These are phyloP conservation scores for Dasypogon diadema DNA, from an alignment of 2,888 invertebrate genomes.

Conservation along the genomic window DNA sequence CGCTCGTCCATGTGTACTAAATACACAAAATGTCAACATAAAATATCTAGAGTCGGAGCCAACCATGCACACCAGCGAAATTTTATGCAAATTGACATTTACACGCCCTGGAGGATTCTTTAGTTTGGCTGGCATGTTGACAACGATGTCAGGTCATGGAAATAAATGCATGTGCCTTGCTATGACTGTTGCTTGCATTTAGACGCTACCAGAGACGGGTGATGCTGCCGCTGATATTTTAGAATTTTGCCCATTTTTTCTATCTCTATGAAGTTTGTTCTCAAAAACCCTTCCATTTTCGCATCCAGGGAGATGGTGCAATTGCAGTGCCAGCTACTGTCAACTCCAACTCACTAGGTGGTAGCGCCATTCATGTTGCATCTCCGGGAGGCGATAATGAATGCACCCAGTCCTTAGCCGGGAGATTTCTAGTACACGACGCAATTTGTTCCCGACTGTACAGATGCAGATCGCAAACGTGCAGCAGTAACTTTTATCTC, in stretches of 20 bases:
- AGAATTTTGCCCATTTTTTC: conserved; percentile 7
- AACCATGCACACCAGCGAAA: conserved; percentile 42
- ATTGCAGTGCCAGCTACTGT: conserved; percentile 38
- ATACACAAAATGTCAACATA: conserved; percentile 52
- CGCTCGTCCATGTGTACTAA: conserved; percentile 47
- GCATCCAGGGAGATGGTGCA: conserved; percentile 32
- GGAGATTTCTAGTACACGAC: conserved; percentile 40
- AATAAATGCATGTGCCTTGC: conserved; percentile 51
- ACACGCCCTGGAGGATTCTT: conserved; percentile 57
- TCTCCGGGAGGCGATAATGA: conserved; percentile 41
- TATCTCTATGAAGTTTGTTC: conserved; percentile 31
- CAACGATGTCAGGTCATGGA: conserved; percentile 55
- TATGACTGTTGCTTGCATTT: conserved; percentile 51
- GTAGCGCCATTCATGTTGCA: conserved; percentile 32
- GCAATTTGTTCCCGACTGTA: conserved; percentile 30
- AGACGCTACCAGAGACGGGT: conserved; percentile 41
- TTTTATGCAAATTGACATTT: conserved; percentile 58
- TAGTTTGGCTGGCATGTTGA: conserved; percentile 56
- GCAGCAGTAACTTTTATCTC: conserved; percentile 17
- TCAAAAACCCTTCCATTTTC: conserved; percentile 32
- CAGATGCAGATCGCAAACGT: neutral
- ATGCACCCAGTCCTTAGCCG: conserved; percentile 11
- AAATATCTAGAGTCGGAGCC: conserved; percentile 33
- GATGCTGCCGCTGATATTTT: conserved; percentile 48
- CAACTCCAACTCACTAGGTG: conserved; percentile 33